A percentile compares a stretch with the other conserved stretches of the same genome.
These are phyloP conservation scores for Temnothorax longispinosus DNA, from an alignment of 1,140 invertebrate species.

Conservation along the genomic window DNA sequence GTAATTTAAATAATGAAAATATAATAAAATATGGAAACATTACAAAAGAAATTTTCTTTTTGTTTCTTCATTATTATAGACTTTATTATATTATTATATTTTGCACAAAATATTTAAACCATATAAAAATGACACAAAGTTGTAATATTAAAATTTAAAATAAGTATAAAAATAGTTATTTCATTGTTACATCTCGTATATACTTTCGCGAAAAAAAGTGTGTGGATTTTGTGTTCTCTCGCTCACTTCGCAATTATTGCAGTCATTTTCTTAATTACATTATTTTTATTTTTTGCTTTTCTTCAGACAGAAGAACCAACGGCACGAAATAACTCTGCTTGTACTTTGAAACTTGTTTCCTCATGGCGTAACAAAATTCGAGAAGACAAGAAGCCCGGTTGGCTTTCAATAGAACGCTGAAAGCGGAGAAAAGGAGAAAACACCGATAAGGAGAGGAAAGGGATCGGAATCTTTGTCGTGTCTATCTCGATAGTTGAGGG, in stretches of 20 bases:
- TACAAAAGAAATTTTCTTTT: background rate
- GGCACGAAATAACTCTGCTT: conserved; percentile 24
- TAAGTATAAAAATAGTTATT: background rate
- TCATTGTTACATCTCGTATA: background rate
- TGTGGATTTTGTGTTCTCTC: background rate
- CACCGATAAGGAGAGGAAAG: conserved; percentile 7
- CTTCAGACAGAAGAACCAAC: background rate
- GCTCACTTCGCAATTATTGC: background rate
- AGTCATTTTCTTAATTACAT: conserved; percentile 53
- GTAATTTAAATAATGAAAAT: conserved; percentile 4
- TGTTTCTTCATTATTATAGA: background rate
- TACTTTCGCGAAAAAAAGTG: background rate
- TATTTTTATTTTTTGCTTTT: conserved; percentile 20
- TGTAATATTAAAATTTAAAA: background rate
- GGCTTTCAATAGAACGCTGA: conserved; percentile 20
- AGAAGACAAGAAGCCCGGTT: conserved; percentile 38
- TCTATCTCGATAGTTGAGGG: background rate
- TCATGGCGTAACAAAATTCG: conserved; percentile 34
- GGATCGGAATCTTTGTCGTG: background rate
- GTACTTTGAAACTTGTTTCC: conserved; percentile 28
- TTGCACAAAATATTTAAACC: background rate
- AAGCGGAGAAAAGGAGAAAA: background rate
- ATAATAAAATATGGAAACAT: background rate
- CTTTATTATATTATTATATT: background rate
- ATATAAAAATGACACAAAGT: background rate